These are phyloP conservation scores for Piaya cayana DNA, from an alignment of 2,113 vertebrate species.

Conservation along the genomic window DNA sequence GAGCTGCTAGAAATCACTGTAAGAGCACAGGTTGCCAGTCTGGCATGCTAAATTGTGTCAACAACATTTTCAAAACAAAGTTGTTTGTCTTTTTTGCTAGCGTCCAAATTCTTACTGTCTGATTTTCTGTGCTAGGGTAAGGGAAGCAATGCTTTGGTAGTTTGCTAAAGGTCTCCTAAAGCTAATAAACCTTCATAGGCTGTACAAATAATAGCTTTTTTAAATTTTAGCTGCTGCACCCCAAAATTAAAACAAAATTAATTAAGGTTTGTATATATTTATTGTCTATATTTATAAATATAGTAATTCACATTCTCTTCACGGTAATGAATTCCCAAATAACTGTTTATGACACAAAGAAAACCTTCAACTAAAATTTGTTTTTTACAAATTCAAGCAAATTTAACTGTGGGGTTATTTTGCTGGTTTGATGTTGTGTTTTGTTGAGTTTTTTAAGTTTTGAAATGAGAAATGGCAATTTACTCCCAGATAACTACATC, in stretches of 20 bases:
- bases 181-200: background rate
- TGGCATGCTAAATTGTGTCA: background rate
- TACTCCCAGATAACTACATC: background rate
- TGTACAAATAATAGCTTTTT: background rate
- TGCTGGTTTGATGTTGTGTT: too few relatives aligned
- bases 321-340: background rate
- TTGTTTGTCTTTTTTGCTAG: background rate
- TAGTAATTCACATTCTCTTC: background rate
- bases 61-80: background rate
- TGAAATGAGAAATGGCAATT: background rate
- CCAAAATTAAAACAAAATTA: background rate
- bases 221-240: background rate
- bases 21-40: background rate
- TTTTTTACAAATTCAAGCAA: too few relatives aligned
- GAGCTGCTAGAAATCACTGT: background rate
- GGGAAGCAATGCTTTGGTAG: background rate
- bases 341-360: background rate
- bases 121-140: background rate
- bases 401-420: too few relatives aligned
- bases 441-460: too few relatives aligned
- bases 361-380: background rate
- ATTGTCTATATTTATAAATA: background rate
- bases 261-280: background rate
- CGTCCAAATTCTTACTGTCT: background rate
- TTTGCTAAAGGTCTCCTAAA: background rate